Percentiles rank a stretch among this genome's conserved stretches.
phyloP scores from a whole-genome alignment of 2,113 vertebrate genomes.

The Turdus rufiventris region DNA sequence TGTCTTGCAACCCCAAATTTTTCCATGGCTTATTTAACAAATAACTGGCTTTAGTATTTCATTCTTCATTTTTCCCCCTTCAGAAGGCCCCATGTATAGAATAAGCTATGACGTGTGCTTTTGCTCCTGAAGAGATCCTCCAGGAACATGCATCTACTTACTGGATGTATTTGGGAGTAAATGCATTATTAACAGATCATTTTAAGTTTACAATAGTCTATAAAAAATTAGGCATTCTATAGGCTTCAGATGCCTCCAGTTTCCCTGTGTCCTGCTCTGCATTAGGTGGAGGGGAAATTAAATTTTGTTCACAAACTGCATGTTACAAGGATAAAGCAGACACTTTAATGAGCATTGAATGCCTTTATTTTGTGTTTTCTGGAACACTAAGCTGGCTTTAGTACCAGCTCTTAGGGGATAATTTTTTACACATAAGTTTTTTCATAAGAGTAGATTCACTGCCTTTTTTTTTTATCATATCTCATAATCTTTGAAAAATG shows the following conservation, averaged over 20 bases:
- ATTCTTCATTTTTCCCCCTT: background rate
- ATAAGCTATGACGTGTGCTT: background rate
- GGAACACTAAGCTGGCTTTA: background rate
- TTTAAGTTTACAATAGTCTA: background rate
- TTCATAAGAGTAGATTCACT: background rate
- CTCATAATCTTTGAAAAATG: background rate
- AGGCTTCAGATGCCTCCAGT: background rate
- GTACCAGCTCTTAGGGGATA: background rate
- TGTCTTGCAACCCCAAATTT: background rate
- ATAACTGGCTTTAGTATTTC: background rate
- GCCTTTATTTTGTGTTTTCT: constrained; percentile 9
- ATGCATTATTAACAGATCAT: background rate
- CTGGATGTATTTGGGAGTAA: background rate
- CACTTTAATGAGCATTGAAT: background rate
- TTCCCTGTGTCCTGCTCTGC: background rate
- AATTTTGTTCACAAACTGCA: background rate
- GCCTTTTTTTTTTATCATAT: background rate
- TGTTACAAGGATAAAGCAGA: background rate
- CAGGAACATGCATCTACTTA: background rate
- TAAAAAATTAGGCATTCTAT: background rate
- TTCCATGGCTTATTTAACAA: background rate
- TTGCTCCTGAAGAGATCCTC: background rate
- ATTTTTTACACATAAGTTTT: background rate
- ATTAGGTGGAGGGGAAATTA: background rate
- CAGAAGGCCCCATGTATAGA: background rate